phyloP scores from a whole-genome alignment of 2,113 vertebrate genomes.

The Cheirogaleus medius region DNA sequence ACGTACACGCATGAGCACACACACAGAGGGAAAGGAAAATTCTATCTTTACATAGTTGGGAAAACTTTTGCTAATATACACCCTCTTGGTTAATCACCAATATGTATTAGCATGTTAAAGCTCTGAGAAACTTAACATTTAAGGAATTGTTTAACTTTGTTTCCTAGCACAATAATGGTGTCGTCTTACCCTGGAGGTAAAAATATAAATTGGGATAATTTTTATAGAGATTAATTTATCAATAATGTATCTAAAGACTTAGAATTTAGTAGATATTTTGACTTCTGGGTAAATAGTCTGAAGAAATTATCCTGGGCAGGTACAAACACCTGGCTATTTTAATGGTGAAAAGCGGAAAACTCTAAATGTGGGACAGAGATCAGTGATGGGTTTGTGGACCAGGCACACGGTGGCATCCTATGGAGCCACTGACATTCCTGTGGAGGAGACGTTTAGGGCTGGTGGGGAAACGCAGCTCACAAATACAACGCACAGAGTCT shows the following conservation, averaged over 20 bases:
- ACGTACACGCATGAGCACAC: background rate
- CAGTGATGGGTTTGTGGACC: background rate
- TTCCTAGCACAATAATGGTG: background rate
- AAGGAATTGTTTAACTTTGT: background rate
- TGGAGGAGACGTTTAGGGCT: background rate
- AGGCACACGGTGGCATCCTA: rapidly evolving
- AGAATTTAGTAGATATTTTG: background rate
- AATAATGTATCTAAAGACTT: background rate
- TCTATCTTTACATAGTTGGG: background rate
- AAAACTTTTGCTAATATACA: background rate
- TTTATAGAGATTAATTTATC: background rate
- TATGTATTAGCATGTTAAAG: background rate
- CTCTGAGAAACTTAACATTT: background rate
- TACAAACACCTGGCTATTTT: background rate
- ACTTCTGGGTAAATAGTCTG: background rate
- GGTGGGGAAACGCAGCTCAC: background rate
- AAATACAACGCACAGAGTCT: background rate
- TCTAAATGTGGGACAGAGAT: background rate
- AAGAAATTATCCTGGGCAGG: background rate
- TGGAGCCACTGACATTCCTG: background rate
- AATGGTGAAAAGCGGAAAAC: background rate
- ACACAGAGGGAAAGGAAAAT: background rate
- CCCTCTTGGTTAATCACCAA: background rate
- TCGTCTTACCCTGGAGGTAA: background rate
- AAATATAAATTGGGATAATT: background rate